These are phyloP conservation scores for Helobdella robusta DNA, from an alignment of 2,888 invertebrate genomes.

Conservation along the genomic window DNA sequence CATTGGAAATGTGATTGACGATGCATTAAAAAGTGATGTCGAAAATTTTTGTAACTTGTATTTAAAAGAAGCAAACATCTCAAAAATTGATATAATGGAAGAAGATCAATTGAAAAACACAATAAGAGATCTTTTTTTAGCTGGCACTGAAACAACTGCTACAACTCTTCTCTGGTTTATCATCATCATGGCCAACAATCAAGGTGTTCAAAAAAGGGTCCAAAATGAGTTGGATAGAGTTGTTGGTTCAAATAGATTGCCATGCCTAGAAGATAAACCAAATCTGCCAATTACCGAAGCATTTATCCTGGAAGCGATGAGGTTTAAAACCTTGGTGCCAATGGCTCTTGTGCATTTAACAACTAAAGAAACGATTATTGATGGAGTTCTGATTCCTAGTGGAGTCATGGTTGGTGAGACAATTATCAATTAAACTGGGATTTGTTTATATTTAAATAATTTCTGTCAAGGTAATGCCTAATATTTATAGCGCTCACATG, in stretches of 20 bases:
- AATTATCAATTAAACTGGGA: too few relatives aligned
- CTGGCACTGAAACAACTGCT: slow-evolving; percentile 43
- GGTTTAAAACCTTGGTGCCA: slow-evolving; percentile 41
- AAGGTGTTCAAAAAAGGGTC: slow-evolving; percentile 39
- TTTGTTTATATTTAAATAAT: too few relatives aligned
- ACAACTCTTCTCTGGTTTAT: slow-evolving; percentile 42
- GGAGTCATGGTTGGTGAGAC: slow-evolving; percentile 36
- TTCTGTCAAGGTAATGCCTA: background rate
- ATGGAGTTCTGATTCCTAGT: slow-evolving; percentile 37
- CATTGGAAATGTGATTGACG: background rate
- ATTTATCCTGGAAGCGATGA: slow-evolving; percentile 38
- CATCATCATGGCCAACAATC: slow-evolving; percentile 41
- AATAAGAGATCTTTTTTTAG: slow-evolving; percentile 27
- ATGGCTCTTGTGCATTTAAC: slow-evolving; percentile 42
- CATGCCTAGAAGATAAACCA: slow-evolving; percentile 33
- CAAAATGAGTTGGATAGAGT: slow-evolving; percentile 38
- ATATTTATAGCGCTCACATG: background rate
- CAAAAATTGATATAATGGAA: too few relatives aligned
- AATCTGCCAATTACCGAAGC: slow-evolving; percentile 40
- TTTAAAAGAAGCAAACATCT: background rate
- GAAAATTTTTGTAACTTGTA: background rate
- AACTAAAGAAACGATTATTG: slow-evolving; percentile 31
- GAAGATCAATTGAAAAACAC: background rate
- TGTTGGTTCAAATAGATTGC: slow-evolving; percentile 30
- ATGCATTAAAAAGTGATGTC: background rate